phyloP scores from a whole-genome alignment of 2,888 invertebrate species.

The Tenthredo livida region DNA sequence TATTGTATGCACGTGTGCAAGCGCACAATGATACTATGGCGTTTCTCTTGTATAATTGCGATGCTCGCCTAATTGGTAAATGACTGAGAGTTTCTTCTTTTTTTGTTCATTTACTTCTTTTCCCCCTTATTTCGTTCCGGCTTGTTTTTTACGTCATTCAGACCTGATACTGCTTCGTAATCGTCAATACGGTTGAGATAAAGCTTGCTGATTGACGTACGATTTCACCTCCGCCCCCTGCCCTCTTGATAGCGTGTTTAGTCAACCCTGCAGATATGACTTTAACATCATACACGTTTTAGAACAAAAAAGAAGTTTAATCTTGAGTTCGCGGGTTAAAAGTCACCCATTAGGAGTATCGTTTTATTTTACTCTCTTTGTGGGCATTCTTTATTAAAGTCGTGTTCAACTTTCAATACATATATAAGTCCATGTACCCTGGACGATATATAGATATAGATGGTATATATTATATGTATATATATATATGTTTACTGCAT shows the following conservation, averaged over 20 bases:
- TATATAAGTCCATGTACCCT: not conserved
- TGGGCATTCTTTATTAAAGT: slow-evolving; percentile 14
- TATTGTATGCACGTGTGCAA: not conserved
- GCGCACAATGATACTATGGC: not conserved
- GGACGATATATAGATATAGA: not conserved
- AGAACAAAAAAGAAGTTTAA: not conserved
- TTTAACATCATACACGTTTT: not conserved
- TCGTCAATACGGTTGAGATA: slow-evolving; percentile 6
- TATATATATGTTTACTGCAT: slow-evolving; percentile 2
- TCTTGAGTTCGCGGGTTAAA: slow-evolving; percentile 30
- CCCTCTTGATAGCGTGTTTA: not conserved
- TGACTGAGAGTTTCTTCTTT: slow-evolving; percentile 5
- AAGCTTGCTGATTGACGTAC: slow-evolving; percentile 34
- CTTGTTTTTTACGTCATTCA: slow-evolving; percentile 1
- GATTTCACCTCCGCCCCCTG: slow-evolving; percentile 15
- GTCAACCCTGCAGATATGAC: slow-evolving; percentile 25
- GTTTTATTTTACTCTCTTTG: not conserved
- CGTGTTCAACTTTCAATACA: slow-evolving; percentile 1
- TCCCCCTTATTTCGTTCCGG: not conserved
- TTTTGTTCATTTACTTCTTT: not conserved
- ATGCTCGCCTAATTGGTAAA: slow-evolving; percentile 24
- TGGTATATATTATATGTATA: not conserved
- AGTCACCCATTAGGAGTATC: slow-evolving; percentile 27
- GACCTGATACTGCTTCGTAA: not conserved
- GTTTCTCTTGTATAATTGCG: not conserved